A percentile compares a stretch with the other conserved stretches of the same genome.
These are phyloP conservation scores for Aplochiton taeniatus DNA, from an alignment of 2,797 vertebrate genomes.

Conservation along the genomic window DNA sequence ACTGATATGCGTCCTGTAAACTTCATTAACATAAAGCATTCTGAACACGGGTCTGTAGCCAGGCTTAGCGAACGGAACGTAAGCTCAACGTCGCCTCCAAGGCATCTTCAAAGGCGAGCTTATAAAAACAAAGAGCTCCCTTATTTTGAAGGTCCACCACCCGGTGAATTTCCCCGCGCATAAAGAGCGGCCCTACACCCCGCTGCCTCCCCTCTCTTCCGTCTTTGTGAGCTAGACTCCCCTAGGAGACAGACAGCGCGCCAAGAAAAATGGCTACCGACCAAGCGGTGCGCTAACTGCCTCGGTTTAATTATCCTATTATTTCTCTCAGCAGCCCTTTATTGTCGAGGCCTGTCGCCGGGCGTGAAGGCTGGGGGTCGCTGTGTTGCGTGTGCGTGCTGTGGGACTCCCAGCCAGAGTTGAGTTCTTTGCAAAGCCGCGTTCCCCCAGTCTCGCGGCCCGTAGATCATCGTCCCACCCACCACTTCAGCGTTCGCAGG, in stretches of 20 bases:
- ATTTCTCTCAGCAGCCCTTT: slow-evolving; percentile 37
- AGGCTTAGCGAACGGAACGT: slow-evolving; percentile 45
- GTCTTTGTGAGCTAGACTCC: slow-evolving; percentile 33
- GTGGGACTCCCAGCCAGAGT: slow-evolving; percentile 59
- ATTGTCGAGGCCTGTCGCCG: slow-evolving; percentile 29
- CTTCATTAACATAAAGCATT: slow-evolving; percentile 40
- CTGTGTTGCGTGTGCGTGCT: slow-evolving; percentile 47
- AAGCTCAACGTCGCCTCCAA: slow-evolving; percentile 45
- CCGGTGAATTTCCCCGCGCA: slow-evolving; percentile 16
- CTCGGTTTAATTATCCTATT: slow-evolving; percentile 54
- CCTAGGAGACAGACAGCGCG: slow-evolving; percentile 25
- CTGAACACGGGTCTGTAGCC: slow-evolving; percentile 43
- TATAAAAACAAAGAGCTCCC: slow-evolving; percentile 50
- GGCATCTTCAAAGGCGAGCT: slow-evolving; percentile 46
- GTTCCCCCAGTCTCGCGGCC: slow-evolving; percentile 57
- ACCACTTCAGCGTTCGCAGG: slow-evolving; percentile 61
- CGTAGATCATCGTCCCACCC: slow-evolving; percentile 55
- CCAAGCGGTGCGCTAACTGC: slow-evolving; percentile 42
- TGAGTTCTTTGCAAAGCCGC: slow-evolving; percentile 62
- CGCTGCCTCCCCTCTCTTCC: background rate
- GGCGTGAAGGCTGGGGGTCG: slow-evolving; percentile 40
- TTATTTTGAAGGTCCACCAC: slow-evolving; percentile 47
- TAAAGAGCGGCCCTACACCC: slow-evolving; percentile 7
- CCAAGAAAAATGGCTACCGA: slow-evolving; percentile 34
- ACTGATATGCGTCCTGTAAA: slow-evolving; percentile 36